These are phyloP conservation scores for Dinothrombium tinctorium DNA, from an alignment of 1,140 invertebrate species.

Conservation along the genomic window DNA sequence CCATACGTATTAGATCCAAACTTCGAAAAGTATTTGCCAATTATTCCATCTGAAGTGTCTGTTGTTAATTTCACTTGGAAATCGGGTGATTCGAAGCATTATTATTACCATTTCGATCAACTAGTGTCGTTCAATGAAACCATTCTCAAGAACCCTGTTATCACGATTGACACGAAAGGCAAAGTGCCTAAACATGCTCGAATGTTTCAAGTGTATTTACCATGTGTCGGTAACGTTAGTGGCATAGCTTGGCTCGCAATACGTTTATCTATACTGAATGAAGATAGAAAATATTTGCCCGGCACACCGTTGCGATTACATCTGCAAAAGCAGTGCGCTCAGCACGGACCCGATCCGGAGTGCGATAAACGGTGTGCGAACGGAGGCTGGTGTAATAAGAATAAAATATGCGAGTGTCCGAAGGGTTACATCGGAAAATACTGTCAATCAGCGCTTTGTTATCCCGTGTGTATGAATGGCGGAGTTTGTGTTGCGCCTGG, in stretches of 20 bases:
- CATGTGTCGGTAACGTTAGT: constrained; percentile 63
- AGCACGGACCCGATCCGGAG: constrained; percentile 45
- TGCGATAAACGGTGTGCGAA: constrained; percentile 62
- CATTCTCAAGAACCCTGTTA: constrained; percentile 53
- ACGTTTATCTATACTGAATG: constrained; percentile 55
- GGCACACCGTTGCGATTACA: constrained; percentile 69
- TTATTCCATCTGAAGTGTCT: constrained; percentile 64
- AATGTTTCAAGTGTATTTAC: constrained; percentile 73
- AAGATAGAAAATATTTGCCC: constrained; percentile 44
- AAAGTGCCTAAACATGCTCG: constrained; percentile 56
- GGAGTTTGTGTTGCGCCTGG: constrained; percentile 69
- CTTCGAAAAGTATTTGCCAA: constrained; percentile 59
- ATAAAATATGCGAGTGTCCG: constrained; percentile 58
- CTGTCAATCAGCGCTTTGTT: constrained; percentile 40
- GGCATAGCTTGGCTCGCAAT: constrained; percentile 69
- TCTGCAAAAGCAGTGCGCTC: constrained; percentile 77
- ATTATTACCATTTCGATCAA: constrained; percentile 62
- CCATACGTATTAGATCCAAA: constrained; percentile 65
- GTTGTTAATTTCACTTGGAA: constrained; percentile 74
- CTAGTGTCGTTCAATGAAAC: constrained; percentile 56
- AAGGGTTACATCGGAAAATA: constrained; percentile 37
- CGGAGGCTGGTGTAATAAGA: constrained; percentile 49
- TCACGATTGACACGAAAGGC: constrained; percentile 59
- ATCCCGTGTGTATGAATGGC: constrained; percentile 74
- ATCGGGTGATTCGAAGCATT: constrained; percentile 33